phyloP scores from a whole-genome alignment of 2,797 vertebrate species.

The Rhinichthys osculus region DNA sequence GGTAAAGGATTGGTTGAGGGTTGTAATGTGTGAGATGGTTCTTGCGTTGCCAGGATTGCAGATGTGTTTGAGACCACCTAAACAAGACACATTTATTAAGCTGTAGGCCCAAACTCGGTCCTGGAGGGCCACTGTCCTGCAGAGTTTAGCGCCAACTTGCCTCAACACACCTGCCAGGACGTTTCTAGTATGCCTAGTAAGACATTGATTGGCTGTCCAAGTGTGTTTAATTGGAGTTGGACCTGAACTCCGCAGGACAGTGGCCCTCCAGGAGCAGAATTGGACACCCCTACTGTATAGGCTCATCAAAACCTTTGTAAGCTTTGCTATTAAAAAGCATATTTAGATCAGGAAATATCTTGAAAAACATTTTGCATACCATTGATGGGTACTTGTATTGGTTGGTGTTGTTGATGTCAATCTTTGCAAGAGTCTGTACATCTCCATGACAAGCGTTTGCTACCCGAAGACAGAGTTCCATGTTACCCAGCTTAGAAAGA shows the following conservation, averaged over 20 bases:
- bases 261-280: background rate
- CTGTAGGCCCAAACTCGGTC: background rate
- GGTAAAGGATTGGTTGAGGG: background rate
- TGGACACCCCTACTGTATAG: background rate
- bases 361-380: slow-evolving; percentile 64
- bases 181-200: background rate
- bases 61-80: slow-evolving; percentile 62
- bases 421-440: slow-evolving; percentile 69
- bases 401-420: slow-evolving; percentile 66
- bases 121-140: background rate
- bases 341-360: background rate
- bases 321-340: background rate
- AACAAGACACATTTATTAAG: background rate
- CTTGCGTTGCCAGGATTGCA: background rate
- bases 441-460: slow-evolving; percentile 78
- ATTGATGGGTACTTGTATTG: slow-evolving; percentile 74
- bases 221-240: background rate
- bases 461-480: slow-evolving; percentile 80
- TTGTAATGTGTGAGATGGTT: background rate
- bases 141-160: background rate
- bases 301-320: background rate
- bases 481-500: slow-evolving; percentile 71
- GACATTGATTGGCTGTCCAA: background rate
- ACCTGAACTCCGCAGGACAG: background rate
- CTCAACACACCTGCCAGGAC: background rate